phyloP scores from a whole-genome alignment of 2,888 invertebrate species.

The Taphrorychus bicolor region DNA sequence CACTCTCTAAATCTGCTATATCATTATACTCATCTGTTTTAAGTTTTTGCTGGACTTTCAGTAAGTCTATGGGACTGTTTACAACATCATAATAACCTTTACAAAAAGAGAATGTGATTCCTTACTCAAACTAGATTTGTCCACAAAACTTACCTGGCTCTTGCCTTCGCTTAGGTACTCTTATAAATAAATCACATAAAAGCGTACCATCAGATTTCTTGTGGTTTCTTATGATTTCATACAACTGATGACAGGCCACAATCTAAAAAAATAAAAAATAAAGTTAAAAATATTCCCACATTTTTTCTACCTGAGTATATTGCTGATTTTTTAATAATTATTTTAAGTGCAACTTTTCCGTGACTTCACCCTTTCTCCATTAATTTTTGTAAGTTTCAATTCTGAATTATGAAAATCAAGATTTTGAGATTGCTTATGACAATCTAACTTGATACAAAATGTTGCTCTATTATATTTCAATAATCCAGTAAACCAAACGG shows the following conservation, averaged over 20 bases:
- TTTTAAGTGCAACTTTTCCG: no score
- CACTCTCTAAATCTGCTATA: constrained; percentile 87
- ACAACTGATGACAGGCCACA: constrained; percentile 89
- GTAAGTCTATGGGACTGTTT: constrained; percentile 91
- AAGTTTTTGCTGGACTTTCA: constrained; percentile 94
- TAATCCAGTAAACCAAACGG: no score
- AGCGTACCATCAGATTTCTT: constrained; percentile 92
- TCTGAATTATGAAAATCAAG: no score
- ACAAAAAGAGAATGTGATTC: not conserved
- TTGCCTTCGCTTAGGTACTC: constrained; percentile 92
- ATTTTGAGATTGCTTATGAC: no score
- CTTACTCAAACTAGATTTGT: not conserved
- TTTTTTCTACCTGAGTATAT: no score
- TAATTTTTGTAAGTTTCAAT: no score
- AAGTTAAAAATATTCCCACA: no score
- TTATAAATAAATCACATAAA: constrained; percentile 92
- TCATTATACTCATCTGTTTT: constrained; percentile 97
- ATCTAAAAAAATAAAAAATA: constrained; percentile 62
- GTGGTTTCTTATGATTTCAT: constrained; percentile 88
- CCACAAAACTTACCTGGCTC: constrained; percentile 69
- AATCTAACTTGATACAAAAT: no score
- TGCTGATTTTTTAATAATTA: no score
- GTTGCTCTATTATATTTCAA: no score
- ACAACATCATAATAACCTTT: constrained; percentile 90
- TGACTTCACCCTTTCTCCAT: no score